A percentile compares a stretch with the other conserved stretches of the same genome.
Conservation (phyloP, 53 echinoderm and acorn worm species). For the Holothuria scabra region DNA sequence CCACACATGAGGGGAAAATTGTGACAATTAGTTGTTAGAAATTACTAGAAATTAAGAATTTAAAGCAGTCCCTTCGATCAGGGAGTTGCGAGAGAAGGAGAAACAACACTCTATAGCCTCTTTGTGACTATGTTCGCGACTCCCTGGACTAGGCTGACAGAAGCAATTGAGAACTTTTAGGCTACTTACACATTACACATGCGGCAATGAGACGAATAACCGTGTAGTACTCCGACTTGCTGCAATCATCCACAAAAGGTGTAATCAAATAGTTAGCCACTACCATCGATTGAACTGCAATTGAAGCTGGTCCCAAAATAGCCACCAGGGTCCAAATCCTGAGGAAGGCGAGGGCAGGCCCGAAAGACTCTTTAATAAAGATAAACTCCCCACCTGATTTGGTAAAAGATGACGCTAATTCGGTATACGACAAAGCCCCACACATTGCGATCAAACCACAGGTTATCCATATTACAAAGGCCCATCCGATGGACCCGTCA, state of each 20-base stretch:
- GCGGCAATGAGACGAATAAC: constrained; percentile 51
- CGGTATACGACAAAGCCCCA: constrained; percentile 79
- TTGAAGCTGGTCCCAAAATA: constrained; percentile 52
- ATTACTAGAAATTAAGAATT: too few species aligned
- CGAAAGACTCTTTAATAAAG: constrained; percentile 57
- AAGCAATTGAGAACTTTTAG: too few species aligned
- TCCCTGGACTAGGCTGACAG: too few species aligned
- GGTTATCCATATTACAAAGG: constrained; percentile 53
- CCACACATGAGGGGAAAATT: too few species aligned
- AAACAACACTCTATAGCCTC: too few species aligned
- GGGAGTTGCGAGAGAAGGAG: too few species aligned
- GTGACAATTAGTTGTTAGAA: too few species aligned
- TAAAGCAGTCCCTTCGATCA: too few species aligned
- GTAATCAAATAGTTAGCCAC: constrained; percentile 62
- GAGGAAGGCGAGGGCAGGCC: constrained; percentile 62
- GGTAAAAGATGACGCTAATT: constrained; percentile 72
- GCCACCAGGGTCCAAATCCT: constrained; percentile 62
- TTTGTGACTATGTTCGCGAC: too few species aligned
- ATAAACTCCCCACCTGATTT: constrained; percentile 84
- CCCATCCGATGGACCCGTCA: constrained; percentile 59
- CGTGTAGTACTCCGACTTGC: constrained; percentile 29
- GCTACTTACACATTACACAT: constrained; percentile 66
- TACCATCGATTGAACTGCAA: constrained; percentile 54
- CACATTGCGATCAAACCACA: constrained; percentile 54
- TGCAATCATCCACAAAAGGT: constrained; percentile 51